Base-by-base conservation (phyloP, 2,113 vertebrate species). In the Dendropsophus ebraccatus region DNA sequence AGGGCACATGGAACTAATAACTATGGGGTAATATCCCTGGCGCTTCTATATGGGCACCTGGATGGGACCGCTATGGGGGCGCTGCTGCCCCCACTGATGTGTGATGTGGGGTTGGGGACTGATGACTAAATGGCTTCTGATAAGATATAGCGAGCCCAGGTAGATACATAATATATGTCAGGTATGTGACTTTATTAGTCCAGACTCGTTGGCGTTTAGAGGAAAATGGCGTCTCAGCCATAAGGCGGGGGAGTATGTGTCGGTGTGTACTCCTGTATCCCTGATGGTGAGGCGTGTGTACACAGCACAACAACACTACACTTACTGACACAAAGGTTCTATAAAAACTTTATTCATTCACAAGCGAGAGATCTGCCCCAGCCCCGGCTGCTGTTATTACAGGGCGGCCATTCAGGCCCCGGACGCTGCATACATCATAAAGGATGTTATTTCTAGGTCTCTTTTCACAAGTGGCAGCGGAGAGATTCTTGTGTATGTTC, bases 361-460 rank as follows among this genome's bases (percentile, higher is more conserved):
- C 23, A 10, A 65, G 56, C 23, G 13, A 25, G 37, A 41, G 30
- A 47, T 60, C 60, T 47, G 17, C 58, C 32, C n/a, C 6, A 1
- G 14, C 5, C 4, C 8, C 41, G 80, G 37, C 7, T 0, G 28
- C 50, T 83, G 67, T 83, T 73, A 14, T 73, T 56, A 65, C 50
- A 83, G 81, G 4, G 70, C 19, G 9, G 65, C n/a, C 54, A 52
- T 70, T 52, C 50, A 35, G 49, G 30, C 49, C 23, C 35, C 25
- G 11, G 21, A 21, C 49, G 21, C 4, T 54, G n/a, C 32, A 25
- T 5, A 30, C 19, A 45, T 21, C 19, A 56, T 72, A 83, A 73
- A 83, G 67, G 67, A 83, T 72, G 81, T 83, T 72, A 54, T 83
- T 72, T 83, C 47, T 54, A 52, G 14, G 32, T 21, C 49, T 50